Conservation (phyloP, 1,140 invertebrate species). For the Maniola jurtina region DNA sequence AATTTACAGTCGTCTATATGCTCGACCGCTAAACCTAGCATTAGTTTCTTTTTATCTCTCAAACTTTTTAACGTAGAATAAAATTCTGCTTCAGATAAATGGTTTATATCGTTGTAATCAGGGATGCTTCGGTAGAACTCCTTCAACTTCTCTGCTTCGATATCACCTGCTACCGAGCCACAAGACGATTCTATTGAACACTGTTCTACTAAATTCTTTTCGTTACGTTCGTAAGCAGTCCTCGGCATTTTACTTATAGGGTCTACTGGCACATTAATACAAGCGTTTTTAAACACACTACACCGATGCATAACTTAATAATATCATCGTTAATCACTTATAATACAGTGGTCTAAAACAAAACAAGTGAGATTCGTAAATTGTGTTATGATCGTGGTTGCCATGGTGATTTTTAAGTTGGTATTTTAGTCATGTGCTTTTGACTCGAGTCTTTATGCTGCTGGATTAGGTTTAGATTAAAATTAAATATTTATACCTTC, state of each 20-base stretch:
- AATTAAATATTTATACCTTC: too few species aligned
- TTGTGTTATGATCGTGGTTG: neutral
- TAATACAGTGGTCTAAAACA: neutral
- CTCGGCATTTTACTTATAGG: constrained; percentile 82
- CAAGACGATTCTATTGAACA: constrained; percentile 58
- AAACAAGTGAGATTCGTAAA: neutral
- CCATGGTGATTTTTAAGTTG: neutral
- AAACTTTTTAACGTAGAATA: constrained; percentile 82
- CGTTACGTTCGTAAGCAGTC: constrained; percentile 81
- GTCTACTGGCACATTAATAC: constrained; percentile 82
- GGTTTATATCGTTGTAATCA: constrained; percentile 84
- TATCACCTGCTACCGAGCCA: constrained; percentile 44
- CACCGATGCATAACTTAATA: constrained; percentile 64
- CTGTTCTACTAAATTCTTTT: constrained; percentile 55
- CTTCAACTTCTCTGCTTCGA: constrained; percentile 78
- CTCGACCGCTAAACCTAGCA: constrained; percentile 78
- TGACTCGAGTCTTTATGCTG: too few species aligned
- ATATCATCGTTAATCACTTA: constrained; percentile 20
- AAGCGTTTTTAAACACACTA: constrained; percentile 81
- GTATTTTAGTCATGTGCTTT: too few species aligned
- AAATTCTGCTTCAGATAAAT: constrained; percentile 84
- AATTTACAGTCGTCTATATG: constrained; percentile 70
- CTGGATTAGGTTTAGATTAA: too few species aligned
- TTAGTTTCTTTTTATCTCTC: constrained; percentile 81
- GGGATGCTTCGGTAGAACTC: constrained; percentile 85